Base-by-base conservation (phyloP, 2,888 invertebrate species). In the Cynaeus angustus region DNA sequence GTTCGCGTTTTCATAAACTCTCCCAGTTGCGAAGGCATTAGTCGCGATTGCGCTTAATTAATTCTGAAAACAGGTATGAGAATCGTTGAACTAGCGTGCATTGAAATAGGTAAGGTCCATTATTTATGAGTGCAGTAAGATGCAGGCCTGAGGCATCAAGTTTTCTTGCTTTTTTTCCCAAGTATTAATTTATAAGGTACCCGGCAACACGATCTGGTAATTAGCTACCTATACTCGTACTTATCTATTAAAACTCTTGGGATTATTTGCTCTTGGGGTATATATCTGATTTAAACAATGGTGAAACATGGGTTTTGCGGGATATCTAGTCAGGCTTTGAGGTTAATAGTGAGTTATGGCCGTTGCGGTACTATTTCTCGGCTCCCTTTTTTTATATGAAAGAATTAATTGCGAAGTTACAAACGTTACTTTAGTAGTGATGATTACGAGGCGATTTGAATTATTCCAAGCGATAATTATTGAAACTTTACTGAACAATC, bases 151-250 rank as follows among this genome's bases (percentile, higher is more conserved):
- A 52, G 61, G 62, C 59, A 64, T 65, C 56, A 59, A 67, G 64
- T 64, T 55, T 52, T 37, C 50, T 45, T 28, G 48, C 38, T 68
- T 72, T 70, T 69, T 66, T 61, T 21, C 41, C 37, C 13, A 21
- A 45, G 68, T 68, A 71, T 75, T 76, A 75, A 76, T 76, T 76
- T 76, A 76, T 75, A 73, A 71, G 71, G 68, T 69, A 69, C 75
- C 71, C 71, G 68, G 74, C 69, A 73, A 74, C 75, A 75, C 73
- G 76, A 74, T 75, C 74, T 56, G 68, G 75, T 76, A 76, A 75
- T 76, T 76, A 76, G 74, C 75, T 76, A 76, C 74, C 73, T 72
- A 69, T 71, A 66, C 72, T 70, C 64, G 69, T 59, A 68, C 68
- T 74, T 71, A 73, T 75, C 72, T 74, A 66, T 70, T 71, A 66